Base-by-base conservation (phyloP, 2,113 vertebrate genomes). In the Lepisosteus oculatus region DNA sequence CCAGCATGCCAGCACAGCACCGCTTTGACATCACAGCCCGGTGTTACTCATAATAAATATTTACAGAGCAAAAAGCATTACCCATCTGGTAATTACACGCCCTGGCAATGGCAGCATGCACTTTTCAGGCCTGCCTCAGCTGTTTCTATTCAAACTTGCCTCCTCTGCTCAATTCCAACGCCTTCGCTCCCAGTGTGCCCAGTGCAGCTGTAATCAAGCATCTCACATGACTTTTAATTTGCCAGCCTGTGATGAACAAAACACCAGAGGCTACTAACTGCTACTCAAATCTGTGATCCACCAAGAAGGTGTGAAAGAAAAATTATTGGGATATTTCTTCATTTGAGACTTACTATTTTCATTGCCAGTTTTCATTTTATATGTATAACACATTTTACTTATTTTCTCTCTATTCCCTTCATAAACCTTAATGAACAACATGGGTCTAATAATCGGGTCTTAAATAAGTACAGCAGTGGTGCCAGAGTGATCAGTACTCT, bases 21-120 rank as follows among this genome's bases (percentile, higher is more conserved):
- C 5, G 15, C 42, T 41, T 13, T 64, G 62, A 41, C 62, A 64
- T 64, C 62, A 64, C 17, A 64, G 62, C 17, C 62, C 5, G 3
- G 2, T 29, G 17, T 15, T 64, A 64, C 62, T 64, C 17, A 43
- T 64, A 64, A 64, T 64, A 64, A 1, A 64, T 64, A 64, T 64
- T 64, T 64, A 64, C 62, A 43, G 13, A 7, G 8, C 3, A 64
- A 41, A 64, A 9, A 42, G 17, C 62, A 64, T 64, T 64, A 64
- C 62, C 62, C 2, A 41, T 42, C 6, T 64, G 3, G 41, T 41
- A 64, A 64, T 64, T 64, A 43, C 17, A 41, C 4, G 41, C 42
- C 42, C 41, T 8, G 41, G 62, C 42, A n/a, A 29, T 43, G 17
- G 62, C 3, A 64, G 17, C 42, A 2, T 64, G 62, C 62, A 64